Percentiles rank a stretch among this genome's conserved stretches.
Evolutionary conservation across 1,140 invertebrate genomes (phyloP).

Genomic region (Drosophila sucinea): DNA sequence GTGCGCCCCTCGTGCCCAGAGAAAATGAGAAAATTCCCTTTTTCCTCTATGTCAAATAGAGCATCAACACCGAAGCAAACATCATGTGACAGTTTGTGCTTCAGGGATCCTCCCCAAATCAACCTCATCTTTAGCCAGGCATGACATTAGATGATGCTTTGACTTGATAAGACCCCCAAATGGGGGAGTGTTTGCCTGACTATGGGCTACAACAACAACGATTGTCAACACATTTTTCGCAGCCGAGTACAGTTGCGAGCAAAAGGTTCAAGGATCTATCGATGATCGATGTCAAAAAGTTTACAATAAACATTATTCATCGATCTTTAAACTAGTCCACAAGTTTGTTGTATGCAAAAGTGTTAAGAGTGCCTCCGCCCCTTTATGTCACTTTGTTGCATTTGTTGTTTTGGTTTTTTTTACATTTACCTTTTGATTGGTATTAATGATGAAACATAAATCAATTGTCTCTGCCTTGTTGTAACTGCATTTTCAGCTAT

Average conservation of each 20-base stretch:
- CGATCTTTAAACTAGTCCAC: not conserved
- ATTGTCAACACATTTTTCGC: constrained; percentile 36
- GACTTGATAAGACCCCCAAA: constrained; percentile 35
- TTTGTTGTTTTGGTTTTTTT: constrained; percentile 24
- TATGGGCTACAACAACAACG: constrained; percentile 7
- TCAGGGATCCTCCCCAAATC: not conserved
- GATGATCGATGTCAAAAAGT: too few relatives aligned
- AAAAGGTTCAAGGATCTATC: not conserved
- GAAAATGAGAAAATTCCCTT: constrained; percentile 17
- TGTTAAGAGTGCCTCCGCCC: not conserved
- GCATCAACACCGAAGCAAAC: constrained; percentile 39
- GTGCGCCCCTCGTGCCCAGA: constrained; percentile 35
- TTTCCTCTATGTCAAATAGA: constrained; percentile 48
- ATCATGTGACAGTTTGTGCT: constrained; percentile 51
- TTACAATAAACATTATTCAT: too few relatives aligned
- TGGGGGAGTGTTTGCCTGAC: constrained; percentile 2
- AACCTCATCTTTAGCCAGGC: constrained; percentile 33
- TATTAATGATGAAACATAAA: constrained; percentile 60
- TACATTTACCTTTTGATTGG: constrained; percentile 39
- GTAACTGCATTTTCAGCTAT: constrained; percentile 42
- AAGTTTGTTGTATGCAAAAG: constrained; percentile 2
- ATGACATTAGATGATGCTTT: constrained; percentile 60
- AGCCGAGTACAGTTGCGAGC: not conserved
- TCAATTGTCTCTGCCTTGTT: constrained; percentile 34
- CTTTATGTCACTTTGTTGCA: constrained; percentile 1